Evolutionary conservation across 2,113 vertebrate genomes (phyloP), one percentile per base, ranked within the genome.

Genomic region (Scomber scombrus): DNA sequence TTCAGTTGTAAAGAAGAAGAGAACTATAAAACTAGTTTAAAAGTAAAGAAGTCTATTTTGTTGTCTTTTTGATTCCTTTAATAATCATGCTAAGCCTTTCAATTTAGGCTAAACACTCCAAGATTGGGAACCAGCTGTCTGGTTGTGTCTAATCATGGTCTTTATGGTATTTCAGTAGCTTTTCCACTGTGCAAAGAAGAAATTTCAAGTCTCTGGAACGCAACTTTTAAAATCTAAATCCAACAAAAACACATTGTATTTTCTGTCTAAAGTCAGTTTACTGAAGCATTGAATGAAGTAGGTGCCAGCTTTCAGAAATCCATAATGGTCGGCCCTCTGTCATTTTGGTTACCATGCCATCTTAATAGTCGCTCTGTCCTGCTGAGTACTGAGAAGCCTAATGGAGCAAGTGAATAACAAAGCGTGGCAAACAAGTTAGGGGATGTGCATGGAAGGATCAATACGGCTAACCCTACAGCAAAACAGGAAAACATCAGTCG

Each of bases 381-480:
- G 65, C 74, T 78, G 71, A 56, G 55, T 45, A 47, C 78, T 45
- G 26, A 77, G 58, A 66, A 75, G 63, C 65, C 73, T 82, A 75
- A 81, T 49, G 23, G 67, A 86, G 58, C 64, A 46, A 46, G 87
- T 68, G 84, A 86, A 88, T 73, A 90, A 90, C 81, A 88, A 81
- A 81, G 73, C 71, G 85, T 57, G 47, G 46, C 54, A 87, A 85
- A 80, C 57, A 19, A 72, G 68, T 71, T 60, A 31, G 68, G 16
- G 55, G 68, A 87, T 13, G 65, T 75, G 69, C 4, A 56, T 11
- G 61, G 72, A 26, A 57, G 62, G 68, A 91, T 93, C 88, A 16
- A 92, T 90, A 72, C 16, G 51, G 58, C 80, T 51, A 31, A 71
- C 50, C 80, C 73, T 71, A 56, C 60, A 82, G 80, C 84, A 75